phyloP scores from a whole-genome alignment of 2,797 vertebrate species.

The Coilia nasus region DNA sequence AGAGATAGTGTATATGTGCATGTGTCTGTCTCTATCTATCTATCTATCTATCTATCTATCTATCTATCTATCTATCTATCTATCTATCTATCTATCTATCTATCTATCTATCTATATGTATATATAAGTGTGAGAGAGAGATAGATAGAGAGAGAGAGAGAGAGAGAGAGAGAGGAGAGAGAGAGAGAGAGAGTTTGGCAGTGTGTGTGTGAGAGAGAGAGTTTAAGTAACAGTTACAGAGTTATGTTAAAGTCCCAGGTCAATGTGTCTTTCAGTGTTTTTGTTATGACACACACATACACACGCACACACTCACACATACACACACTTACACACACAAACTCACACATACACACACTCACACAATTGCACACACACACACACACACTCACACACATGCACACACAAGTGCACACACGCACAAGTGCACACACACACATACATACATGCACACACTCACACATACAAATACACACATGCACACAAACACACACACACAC shows the following conservation, averaged over 20 bases:
- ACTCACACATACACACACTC: slow-evolving; percentile 47
- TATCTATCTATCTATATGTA: neutral
- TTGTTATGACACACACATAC: too few species aligned
- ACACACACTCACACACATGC: slow-evolving; percentile 48
- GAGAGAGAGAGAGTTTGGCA: too few species aligned
- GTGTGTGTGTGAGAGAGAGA: slow-evolving; percentile 11
- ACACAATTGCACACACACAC: neutral
- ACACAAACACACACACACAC: slow-evolving; percentile 49
- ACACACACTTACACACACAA: too few species aligned
- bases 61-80: neutral
- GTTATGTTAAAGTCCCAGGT: neutral
- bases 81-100: neutral
- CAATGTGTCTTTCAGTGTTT: neutral
- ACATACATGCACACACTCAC: slow-evolving; percentile 4
- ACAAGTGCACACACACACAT: slow-evolving; percentile 49
- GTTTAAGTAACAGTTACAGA: neutral
- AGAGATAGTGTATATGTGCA: too few species aligned
- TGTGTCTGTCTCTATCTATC: too few species aligned
- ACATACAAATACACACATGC: neutral
- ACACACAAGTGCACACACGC: slow-evolving; percentile 28
- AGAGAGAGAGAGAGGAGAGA: too few species aligned
- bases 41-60: too few species aligned
- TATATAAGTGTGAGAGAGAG: slow-evolving; percentile 13
- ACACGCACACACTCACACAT: too few species aligned
- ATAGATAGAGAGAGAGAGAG: too few species aligned